Conservation (phyloP, 2,113 vertebrate genomes). For the Ictalurus furcatus region DNA sequence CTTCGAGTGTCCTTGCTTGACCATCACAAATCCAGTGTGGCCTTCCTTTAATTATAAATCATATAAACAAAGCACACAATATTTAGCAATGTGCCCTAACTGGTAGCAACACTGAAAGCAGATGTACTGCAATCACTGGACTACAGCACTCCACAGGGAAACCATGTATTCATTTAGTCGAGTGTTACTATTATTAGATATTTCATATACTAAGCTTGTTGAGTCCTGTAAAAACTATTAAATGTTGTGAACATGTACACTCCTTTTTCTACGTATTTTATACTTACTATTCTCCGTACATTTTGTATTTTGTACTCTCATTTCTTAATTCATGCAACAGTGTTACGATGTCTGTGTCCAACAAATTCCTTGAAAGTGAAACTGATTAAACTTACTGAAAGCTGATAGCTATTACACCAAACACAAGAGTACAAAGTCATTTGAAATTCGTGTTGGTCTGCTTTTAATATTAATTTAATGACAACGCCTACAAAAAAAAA, state of each 20-base stretch:
- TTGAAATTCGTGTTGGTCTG: not conserved
- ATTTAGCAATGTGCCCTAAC: not conserved
- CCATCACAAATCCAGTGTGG: conserved; percentile 6
- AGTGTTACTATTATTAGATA: not conserved
- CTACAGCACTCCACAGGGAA: not conserved
- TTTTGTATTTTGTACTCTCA: not conserved
- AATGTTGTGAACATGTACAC: not conserved
- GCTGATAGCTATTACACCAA: too few species aligned
- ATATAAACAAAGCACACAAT: not conserved
- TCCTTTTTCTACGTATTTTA: not conserved
- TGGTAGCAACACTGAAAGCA: not conserved
- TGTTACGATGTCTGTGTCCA: not conserved
- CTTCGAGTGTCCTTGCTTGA: not conserved
- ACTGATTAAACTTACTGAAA: not conserved
- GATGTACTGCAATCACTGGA: not conserved
- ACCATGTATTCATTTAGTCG: not conserved
- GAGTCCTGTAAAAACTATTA: not conserved
- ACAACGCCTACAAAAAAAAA: not conserved
- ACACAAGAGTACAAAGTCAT: not conserved
- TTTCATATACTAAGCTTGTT: not conserved
- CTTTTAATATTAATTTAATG: not conserved
- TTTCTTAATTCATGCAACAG: not conserved
- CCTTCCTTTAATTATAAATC: conserved; percentile 8
- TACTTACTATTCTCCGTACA: not conserved
- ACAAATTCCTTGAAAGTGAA: not conserved